A percentile compares a stretch with the other conserved stretches of the same genome.
These are phyloP conservation scores for Todiramphus chloris DNA, from an alignment of 2,113 vertebrate species.

Conservation along the genomic window DNA sequence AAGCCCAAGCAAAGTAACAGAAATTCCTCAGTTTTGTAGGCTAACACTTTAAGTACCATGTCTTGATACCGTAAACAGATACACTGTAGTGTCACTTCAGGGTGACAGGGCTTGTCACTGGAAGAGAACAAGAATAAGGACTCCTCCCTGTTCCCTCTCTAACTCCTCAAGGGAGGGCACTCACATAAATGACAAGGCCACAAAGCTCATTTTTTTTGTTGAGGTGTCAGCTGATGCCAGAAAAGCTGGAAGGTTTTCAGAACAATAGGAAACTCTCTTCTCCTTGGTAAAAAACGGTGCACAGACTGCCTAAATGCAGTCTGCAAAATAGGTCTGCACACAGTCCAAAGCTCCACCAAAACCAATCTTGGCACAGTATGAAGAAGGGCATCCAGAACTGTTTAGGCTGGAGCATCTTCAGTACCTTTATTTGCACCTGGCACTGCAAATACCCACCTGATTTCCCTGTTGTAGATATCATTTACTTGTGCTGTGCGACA, in stretches of 20 bases:
- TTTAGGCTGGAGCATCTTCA: background rate
- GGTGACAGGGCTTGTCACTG: background rate
- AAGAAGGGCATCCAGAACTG: rapidly evolving
- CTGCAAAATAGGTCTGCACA: background rate
- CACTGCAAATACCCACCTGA: background rate
- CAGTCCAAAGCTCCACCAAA: background rate
- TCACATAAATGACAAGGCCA: background rate
- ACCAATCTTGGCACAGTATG: rapidly evolving
- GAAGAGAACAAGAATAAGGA: background rate
- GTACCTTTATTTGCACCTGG: background rate
- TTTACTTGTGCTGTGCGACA: background rate
- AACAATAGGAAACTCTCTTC: background rate
- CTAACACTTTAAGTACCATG: background rate
- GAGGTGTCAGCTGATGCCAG: background rate
- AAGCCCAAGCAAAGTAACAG: background rate
- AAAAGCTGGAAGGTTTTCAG: background rate
- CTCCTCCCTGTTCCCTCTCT: background rate
- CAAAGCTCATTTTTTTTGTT: background rate
- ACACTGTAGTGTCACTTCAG: rapidly evolving
- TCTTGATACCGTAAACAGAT: background rate
- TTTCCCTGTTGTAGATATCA: background rate
- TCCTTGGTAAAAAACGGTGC: background rate
- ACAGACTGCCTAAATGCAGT: background rate
- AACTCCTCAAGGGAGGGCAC: background rate
- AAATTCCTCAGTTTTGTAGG: background rate